Conservation (phyloP, 2,888 invertebrate species). For the Lamproptera curius region DNA sequence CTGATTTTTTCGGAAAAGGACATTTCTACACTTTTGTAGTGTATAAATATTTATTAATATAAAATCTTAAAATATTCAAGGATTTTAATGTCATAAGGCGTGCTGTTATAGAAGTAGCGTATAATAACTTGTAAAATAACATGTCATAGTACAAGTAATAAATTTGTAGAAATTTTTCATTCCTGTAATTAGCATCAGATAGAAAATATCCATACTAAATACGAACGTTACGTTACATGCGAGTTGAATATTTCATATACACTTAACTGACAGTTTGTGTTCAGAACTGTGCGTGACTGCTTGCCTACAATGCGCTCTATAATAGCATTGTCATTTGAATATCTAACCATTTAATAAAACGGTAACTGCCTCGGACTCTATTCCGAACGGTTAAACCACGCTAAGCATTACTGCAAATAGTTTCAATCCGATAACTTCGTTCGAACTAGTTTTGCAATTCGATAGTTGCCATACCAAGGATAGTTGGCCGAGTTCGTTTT, state of each 20-base stretch:
- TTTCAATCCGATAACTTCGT: conserved; percentile 32
- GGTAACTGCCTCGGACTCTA: conserved; percentile 18
- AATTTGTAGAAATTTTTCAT: too few species aligned
- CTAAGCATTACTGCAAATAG: conserved; percentile 29
- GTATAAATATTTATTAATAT: too few species aligned
- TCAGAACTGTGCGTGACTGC: conserved; percentile 14
- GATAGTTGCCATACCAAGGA: conserved; percentile 23
- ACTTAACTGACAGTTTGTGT: conserved; percentile 12
- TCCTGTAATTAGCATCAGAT: too few species aligned
- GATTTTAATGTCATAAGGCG: too few species aligned
- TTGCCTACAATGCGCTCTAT: conserved; percentile 14
- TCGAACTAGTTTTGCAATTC: conserved; percentile 30
- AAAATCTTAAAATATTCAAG: too few species aligned
- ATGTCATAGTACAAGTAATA: too few species aligned
- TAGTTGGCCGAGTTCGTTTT: conserved; percentile 13
- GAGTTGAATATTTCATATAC: conserved; percentile 1
- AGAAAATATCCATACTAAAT: too few species aligned
- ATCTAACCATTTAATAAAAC: conserved; percentile 20
- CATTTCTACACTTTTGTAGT: too few species aligned
- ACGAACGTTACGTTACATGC: background rate
- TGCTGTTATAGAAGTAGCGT: too few species aligned
- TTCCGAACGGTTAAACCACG: conserved; percentile 15
- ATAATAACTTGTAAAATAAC: background rate
- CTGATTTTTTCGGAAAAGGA: too few species aligned
- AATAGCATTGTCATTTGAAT: conserved; percentile 19